Conservation (phyloP, 2,888 invertebrate species). For the Lasioglossum leucozonium region DNA sequence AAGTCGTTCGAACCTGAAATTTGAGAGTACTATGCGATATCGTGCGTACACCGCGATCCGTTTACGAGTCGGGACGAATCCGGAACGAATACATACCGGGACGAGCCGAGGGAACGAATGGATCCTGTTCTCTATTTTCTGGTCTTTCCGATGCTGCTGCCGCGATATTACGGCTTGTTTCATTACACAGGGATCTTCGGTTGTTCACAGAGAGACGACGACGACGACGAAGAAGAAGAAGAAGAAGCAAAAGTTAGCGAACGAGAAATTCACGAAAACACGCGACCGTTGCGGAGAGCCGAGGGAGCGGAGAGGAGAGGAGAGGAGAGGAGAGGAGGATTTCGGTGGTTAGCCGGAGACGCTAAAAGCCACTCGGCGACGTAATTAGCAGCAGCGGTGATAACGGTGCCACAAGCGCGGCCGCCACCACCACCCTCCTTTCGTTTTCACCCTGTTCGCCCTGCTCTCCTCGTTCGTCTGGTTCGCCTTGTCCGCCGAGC, state of each 20-base stretch:
- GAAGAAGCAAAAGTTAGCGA: not conserved
- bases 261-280: not conserved
- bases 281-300: not conserved
- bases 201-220: not conserved
- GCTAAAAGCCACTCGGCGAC: slow-evolving; percentile 54
- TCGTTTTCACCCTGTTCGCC: slow-evolving; percentile 8
- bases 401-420: slow-evolving; percentile 23
- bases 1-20: slow-evolving; percentile 69
- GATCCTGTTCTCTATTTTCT: not conserved
- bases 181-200: not conserved
- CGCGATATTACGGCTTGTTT: not conserved
- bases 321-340: not conserved
- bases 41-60: slow-evolving; percentile 49
- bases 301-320: no score
- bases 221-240: not conserved
- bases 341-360: slow-evolving; percentile 21
- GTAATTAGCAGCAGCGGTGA: slow-evolving; percentile 50
- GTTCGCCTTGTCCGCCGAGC: slow-evolving; percentile 3
- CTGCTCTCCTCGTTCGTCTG: not conserved
- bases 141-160: not conserved
- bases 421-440: slow-evolving; percentile 33
- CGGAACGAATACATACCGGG: slow-evolving; percentile 23
- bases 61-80: slow-evolving; percentile 39
- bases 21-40: slow-evolving; percentile 58
- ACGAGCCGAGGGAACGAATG: not conserved